Conservation (phyloP, 1,140 invertebrate species). For the Sycophaga agraensis region DNA sequence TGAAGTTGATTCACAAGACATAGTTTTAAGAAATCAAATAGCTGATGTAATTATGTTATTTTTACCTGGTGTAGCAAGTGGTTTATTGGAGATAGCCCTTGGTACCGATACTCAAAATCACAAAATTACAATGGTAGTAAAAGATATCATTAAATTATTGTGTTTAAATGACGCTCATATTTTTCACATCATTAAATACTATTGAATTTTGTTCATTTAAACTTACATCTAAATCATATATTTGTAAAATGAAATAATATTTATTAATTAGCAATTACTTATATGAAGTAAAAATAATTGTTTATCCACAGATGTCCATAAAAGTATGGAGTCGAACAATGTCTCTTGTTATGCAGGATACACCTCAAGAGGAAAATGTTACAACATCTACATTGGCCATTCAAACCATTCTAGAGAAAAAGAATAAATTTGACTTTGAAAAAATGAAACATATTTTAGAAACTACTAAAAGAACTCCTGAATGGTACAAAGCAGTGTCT, state of each 20-base stretch:
- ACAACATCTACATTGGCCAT: not conserved
- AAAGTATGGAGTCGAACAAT: conserved; percentile 56
- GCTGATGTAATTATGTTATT: conserved; percentile 64
- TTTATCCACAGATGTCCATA: conserved; percentile 51
- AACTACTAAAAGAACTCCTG: conserved; percentile 47
- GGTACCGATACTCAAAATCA: conserved; percentile 63
- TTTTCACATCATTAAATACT: too few relatives aligned
- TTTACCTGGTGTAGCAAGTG: conserved; percentile 64
- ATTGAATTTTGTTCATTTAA: too few relatives aligned
- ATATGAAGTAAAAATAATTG: not conserved
- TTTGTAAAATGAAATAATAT: not conserved
- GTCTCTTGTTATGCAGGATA: conserved; percentile 56
- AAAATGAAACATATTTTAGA: conserved; percentile 54
- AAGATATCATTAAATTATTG: conserved; percentile 9
- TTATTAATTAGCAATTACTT: conserved; percentile 5
- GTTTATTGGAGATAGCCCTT: conserved; percentile 60
- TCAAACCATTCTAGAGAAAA: conserved; percentile 17
- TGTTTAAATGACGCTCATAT: too few relatives aligned
- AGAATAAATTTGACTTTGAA: conserved; percentile 24
- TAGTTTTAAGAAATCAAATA: conserved; percentile 53
- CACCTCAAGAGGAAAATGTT: conserved; percentile 29
- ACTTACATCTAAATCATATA: too few relatives aligned
- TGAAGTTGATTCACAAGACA: conserved; percentile 47
- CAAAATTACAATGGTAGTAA: conserved; percentile 61
- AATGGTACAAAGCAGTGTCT: conserved; percentile 63